Evolutionary conservation across 53 echinoderm and acorn worm genomes (phyloP).

Genomic region (Holothuria scabra): DNA sequence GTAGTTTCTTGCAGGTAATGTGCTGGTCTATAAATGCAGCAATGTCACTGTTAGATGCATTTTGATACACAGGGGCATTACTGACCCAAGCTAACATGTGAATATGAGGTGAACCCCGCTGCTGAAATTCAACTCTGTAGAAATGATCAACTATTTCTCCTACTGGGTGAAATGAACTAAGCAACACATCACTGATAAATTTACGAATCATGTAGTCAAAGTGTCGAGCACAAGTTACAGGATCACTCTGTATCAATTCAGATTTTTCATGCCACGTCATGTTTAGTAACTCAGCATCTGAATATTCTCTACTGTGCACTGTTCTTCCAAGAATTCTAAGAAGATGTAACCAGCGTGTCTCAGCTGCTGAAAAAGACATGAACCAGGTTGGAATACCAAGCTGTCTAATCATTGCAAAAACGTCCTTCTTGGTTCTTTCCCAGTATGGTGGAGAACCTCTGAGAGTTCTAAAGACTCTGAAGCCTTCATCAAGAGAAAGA

Average conservation of each 20-base stretch:
- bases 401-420: slow-evolving; percentile 72
- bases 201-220: not conserved
- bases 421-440: slow-evolving; percentile 59
- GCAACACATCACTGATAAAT: not conserved
- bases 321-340: slow-evolving; percentile 39
- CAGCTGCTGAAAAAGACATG: slow-evolving; percentile 55
- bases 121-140: too few species aligned
- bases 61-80: too few species aligned
- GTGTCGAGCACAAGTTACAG: too few species aligned
- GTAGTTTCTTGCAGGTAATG: not conserved
- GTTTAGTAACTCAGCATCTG: slow-evolving; percentile 38
- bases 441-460: slow-evolving; percentile 79
- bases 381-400: slow-evolving; percentile 67
- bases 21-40: too few species aligned
- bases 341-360: slow-evolving; percentile 50
- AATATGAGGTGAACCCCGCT: too few species aligned
- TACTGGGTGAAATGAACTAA: too few species aligned
- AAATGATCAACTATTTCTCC: too few species aligned
- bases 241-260: too few species aligned
- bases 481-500: slow-evolving; percentile 54
- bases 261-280: too few species aligned
- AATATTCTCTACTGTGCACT: slow-evolving; percentile 27
- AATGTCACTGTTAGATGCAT: too few species aligned
- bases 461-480: slow-evolving; percentile 43
- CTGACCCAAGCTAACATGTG: too few species aligned